Evolutionary conservation across 2,797 vertebrate species (phyloP), one percentile per base, ranked within the genome.

Genomic region (Chaenodraco wilsoni): DNA sequence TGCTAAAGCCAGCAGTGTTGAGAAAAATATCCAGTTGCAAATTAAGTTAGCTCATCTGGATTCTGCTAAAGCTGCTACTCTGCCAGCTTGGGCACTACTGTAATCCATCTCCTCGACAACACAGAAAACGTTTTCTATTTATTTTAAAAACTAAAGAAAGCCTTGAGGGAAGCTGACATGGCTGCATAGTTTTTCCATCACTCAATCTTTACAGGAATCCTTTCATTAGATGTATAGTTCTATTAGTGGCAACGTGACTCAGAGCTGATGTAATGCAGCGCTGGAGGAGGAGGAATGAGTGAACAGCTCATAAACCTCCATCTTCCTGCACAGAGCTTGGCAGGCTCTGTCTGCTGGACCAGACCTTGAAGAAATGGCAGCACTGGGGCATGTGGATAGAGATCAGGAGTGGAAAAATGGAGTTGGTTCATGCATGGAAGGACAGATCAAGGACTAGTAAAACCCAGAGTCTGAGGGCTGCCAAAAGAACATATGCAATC

Each of bases 211-310:
- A 70, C 73, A 85, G 85, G 82, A 87, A 82, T 87, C 79, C 78
- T 87, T 79, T 91, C 76, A 88, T 88, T 89, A 83, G 74, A 90
- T 76, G 75, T 83, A 73, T 72, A 83, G 75, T 74, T 86, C 75
- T 86, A 86, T 87, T 88, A 89, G 68, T 55, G 65, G 81, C 63
- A 65, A 63, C 41, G 9, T 85, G 89, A 87, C 86, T 87, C 84
- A 84, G 74, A 74, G 83, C 61, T 91, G 89, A 89, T 81, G 89
- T 91, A 85, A 89, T 87, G 59, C 48, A 76, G 72, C 76, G 48
- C 64, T 76, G 52, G 74, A 82, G 77, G 85, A 87, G 81, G 75
- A 62, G 83, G 83, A 86, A 72, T 48, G 79, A 72, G 71, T 58
- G 62, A 86, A 73, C 72, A 73, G 78, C 87, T 90, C 81, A 61